A percentile compares a stretch with the other conserved stretches of the same genome.
Evolutionary conservation across 1,140 invertebrate species (phyloP).

Genomic region (Drosophila nannoptera): DNA sequence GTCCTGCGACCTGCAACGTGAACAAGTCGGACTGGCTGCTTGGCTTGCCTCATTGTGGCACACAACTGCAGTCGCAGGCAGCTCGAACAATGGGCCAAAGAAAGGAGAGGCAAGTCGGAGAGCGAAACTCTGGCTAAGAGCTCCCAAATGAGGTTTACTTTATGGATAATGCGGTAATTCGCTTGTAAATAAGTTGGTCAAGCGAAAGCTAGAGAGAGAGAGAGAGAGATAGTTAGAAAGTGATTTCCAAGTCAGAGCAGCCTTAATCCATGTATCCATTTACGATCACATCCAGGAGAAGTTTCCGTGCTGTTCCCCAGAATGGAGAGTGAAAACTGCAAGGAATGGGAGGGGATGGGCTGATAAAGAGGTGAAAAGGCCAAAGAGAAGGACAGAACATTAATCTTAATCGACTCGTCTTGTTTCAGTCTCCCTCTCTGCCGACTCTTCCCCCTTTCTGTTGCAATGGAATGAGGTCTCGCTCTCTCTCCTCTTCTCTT

Average conservation of each 20-base stretch:
- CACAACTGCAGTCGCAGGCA: slow-evolving; percentile 57
- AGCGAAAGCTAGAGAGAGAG: slow-evolving; percentile 30
- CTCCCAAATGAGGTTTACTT: slow-evolving; percentile 73
- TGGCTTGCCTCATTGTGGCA: slow-evolving; percentile 49
- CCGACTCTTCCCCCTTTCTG: too few relatives aligned
- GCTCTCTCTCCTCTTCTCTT: neutral
- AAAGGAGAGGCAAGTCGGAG: slow-evolving; percentile 33
- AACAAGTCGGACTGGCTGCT: slow-evolving; percentile 19
- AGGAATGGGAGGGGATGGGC: too few relatives aligned
- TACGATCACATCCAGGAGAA: too few relatives aligned
- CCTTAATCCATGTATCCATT: neutral
- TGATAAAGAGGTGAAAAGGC: too few relatives aligned
- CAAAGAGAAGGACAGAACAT: too few relatives aligned
- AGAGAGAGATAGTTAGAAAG: neutral
- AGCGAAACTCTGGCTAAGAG: slow-evolving; percentile 52
- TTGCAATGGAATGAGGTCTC: too few relatives aligned
- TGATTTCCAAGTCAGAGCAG: neutral
- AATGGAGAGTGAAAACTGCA: too few relatives aligned
- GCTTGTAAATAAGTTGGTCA: slow-evolving; percentile 76
- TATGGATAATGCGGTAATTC: slow-evolving; percentile 76
- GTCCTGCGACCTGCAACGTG: slow-evolving; percentile 22
- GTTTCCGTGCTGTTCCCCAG: too few relatives aligned
- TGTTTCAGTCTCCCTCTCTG: too few relatives aligned
- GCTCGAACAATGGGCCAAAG: slow-evolving; percentile 64
- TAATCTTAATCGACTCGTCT: too few relatives aligned